Conservation (phyloP, 1,140 invertebrate genomes). For the Diorhabda elongata region DNA sequence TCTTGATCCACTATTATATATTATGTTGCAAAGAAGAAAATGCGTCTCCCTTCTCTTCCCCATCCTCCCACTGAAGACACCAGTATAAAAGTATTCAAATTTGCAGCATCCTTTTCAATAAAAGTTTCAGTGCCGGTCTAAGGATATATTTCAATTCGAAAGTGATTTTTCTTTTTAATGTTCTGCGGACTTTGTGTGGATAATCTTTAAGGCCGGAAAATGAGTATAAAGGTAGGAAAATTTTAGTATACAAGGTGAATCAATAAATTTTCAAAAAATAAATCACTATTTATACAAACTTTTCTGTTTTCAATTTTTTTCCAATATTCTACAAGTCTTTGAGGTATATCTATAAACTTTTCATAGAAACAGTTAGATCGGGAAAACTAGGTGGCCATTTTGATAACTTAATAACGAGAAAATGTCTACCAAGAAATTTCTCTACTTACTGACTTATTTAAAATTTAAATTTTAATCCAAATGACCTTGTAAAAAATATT, state of each 20-base stretch:
- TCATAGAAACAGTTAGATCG: too few species aligned
- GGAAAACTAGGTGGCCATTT: too few species aligned
- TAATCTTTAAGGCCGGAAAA: constrained; percentile 8
- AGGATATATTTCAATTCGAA: constrained; percentile 9
- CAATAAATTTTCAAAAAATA: too few species aligned
- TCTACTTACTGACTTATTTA: too few species aligned
- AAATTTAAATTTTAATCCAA: too few species aligned
- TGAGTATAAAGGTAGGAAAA: constrained; percentile 16
- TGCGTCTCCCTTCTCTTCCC: constrained; percentile 13
- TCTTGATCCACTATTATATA: constrained; percentile 19
- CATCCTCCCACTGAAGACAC: constrained; percentile 17
- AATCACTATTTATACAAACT: not conserved
- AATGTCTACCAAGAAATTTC: too few species aligned
- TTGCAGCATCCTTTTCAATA: constrained; percentile 22
- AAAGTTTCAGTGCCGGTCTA: constrained; percentile 17
- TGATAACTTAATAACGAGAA: too few species aligned
- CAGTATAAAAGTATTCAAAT: constrained; percentile 21
- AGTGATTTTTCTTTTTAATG: constrained; percentile 7
- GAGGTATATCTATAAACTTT: too few species aligned
- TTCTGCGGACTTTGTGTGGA: constrained; percentile 4
- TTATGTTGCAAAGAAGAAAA: constrained; percentile 15
- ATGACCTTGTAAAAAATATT: too few species aligned
- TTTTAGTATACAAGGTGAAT: not conserved
- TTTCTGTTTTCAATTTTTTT: not conserved
- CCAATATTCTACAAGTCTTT: not conserved